Evolutionary conservation across 2,888 invertebrate species (phyloP).

Genomic region (Drosophila sordidapex): DNA sequence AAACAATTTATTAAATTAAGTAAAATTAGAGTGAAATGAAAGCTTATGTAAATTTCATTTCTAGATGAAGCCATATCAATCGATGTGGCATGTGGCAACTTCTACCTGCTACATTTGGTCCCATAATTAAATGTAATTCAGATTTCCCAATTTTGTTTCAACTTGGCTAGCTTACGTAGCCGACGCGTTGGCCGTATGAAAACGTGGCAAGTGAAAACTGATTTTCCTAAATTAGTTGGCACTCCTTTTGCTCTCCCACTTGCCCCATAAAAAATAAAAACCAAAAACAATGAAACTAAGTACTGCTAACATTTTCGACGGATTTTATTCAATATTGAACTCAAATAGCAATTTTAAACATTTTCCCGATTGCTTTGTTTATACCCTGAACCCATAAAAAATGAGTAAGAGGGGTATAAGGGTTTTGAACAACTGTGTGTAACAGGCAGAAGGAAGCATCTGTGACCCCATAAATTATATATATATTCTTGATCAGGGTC

Average conservation of each 20-base stretch:
- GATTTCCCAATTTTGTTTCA: slow-evolving; percentile 26
- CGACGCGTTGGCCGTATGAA: slow-evolving; percentile 13
- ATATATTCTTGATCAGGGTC: not conserved
- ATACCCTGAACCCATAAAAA: not conserved
- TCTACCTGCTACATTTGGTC: slow-evolving; percentile 9
- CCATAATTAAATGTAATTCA: slow-evolving; percentile 39
- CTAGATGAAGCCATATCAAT: not conserved
- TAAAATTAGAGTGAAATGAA: not conserved
- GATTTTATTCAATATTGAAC: slow-evolving; percentile 39
- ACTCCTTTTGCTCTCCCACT: not conserved
- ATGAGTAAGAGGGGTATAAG: not conserved
- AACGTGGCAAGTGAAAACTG: slow-evolving; percentile 42
- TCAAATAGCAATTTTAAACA: slow-evolving; percentile 34
- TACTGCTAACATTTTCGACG: slow-evolving; percentile 23
- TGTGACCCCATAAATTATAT: not conserved
- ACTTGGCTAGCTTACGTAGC: slow-evolving; percentile 14
- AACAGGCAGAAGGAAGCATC: not conserved
- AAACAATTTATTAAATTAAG: not conserved
- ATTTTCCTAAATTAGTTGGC: slow-evolving; percentile 46
- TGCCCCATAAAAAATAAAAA: not conserved
- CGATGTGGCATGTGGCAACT: slow-evolving; percentile 9
- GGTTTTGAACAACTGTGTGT: not conserved
- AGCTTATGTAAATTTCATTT: not conserved
- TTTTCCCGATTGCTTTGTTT: not conserved
- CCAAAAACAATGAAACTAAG: not conserved